Evolutionary conservation across 2,797 vertebrate genomes (phyloP), one percentile per base, ranked within the genome.

Genomic region (Carduelis carduelis): DNA sequence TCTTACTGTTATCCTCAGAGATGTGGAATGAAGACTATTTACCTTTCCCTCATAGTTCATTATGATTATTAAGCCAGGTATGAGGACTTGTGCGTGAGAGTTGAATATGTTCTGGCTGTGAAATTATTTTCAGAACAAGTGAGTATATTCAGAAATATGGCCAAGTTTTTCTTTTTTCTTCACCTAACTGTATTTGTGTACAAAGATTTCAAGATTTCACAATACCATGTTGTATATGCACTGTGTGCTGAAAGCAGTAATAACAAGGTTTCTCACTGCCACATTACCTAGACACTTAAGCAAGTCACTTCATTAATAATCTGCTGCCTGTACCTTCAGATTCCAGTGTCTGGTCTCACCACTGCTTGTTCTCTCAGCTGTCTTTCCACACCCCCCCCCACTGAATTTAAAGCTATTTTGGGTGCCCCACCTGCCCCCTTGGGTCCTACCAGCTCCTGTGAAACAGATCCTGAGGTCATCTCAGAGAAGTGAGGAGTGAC

Each of bases 21-120:
- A 88, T 57, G 49, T 90, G 94, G 89, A 90, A 94, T 94, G 89
- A 95, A 89, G 83, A 87, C 83, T 94, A 94, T 96, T 97, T 96
- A 94, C 87, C 72, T 93, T 96, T 59, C 81, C 60, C 35, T 93
- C 80, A 41, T 75, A 84, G 74, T 88, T 94, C 90, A 35, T 96
- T 94, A 87, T 84, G 83, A 90, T 88, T 84, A 91, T 94, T 93
- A 95, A 94, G 63, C 63, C 66, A 39, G 80, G 80, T 95, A 74
- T 82, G 89, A 96, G 70, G 59, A 84, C 63, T 55, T 55, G 30
- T 76, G 39, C 41, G 64, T 34, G 22, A 76, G 52, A 82, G 41
- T 68, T 89, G 70, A 68, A 77, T 76, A 46, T 34, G 26, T 89
- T 95, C 83, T 65, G 37, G 46, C 39, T 94, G 27, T 53, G 56